Evolutionary conservation across 2,888 invertebrate species (phyloP).

Genomic region (Drosophila ezoana): DNA sequence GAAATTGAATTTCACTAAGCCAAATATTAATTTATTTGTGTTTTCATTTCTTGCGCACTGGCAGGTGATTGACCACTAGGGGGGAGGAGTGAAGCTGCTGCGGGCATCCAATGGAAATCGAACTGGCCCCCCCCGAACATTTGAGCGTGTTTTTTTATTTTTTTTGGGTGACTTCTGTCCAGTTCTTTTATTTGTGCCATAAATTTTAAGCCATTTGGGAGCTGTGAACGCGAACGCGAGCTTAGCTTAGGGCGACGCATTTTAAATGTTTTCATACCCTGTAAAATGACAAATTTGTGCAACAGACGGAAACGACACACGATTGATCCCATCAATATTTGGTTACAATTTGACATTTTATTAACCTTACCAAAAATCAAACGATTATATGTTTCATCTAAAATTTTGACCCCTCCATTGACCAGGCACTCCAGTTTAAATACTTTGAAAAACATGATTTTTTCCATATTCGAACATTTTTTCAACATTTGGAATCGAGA

Average conservation of each 20-base stretch:
- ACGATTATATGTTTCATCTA: too few relatives aligned
- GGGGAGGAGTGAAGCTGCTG: constrained; percentile 25
- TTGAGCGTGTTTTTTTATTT: constrained; percentile 1
- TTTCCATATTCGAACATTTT: too few relatives aligned
- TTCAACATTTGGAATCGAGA: too few relatives aligned
- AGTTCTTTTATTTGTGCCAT: constrained; percentile 77
- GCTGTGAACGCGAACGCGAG: constrained; percentile 67
- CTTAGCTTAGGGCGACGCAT: constrained; percentile 62
- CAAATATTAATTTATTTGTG: constrained; percentile 79
- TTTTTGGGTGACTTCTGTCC: constrained; percentile 50
- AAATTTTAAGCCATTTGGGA: constrained; percentile 80
- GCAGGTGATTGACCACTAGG: constrained; percentile 67
- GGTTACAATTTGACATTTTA: too few relatives aligned
- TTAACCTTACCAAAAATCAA: too few relatives aligned
- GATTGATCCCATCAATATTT: constrained; percentile 1
- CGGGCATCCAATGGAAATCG: constrained; percentile 69
- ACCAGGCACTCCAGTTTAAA: too few relatives aligned
- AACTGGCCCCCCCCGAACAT: constrained; percentile 35
- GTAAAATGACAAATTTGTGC: constrained; percentile 12
- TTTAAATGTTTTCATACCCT: constrained; percentile 63
- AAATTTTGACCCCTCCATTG: too few relatives aligned
- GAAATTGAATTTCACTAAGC: constrained; percentile 79
- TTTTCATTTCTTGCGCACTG: constrained; percentile 73
- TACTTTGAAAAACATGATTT: too few relatives aligned
- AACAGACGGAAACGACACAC: constrained; percentile 7